Base-by-base conservation (phyloP, 2,797 vertebrate species). In the Onychomys arenicola region DNA sequence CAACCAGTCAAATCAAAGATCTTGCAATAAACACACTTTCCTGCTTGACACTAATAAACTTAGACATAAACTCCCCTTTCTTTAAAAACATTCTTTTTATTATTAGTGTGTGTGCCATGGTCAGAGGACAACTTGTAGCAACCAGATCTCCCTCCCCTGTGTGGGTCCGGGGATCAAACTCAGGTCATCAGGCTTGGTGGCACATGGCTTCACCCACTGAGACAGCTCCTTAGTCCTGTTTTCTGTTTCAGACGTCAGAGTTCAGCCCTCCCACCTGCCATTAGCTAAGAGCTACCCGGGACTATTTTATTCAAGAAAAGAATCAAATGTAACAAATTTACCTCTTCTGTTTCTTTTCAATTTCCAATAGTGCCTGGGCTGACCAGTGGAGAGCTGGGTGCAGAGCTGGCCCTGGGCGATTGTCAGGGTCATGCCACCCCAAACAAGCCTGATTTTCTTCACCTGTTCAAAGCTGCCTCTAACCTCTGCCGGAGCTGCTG, bases 281-380 rank as follows among this genome's bases (percentile, higher is more conserved):
- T 94, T 87, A 93, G 96, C 95, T 96, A 93, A 89, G 92, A 98
- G 98, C 96, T 97, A 91, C 95, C 96, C 91, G 96, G 85, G 97
- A 96, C 94, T 71, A 87, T 97, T 97, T 92, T 94, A 55, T 78
- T 97, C 82, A 91, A 94, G 90, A 43, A 88, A 95, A 95, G 95
- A 97, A 97, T 97, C 96, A 95, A 97, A 94, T 78, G 86, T 77
- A 43, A 81, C 43, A 29, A 84, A 87, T 94, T 98, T 98, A 97
- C 95, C 96, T 97, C 94, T 97, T 98, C 91, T 34, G 89, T 37
- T 43, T 94, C 92, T 76, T 81, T 94, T 97, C 96, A 97, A 95
- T 96, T 97, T 97, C 97, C 96, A 89, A 94, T 25, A 37, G 83
- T 89, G 86, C 11, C 52, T 73, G 29, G 71, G 57, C 32, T 40